These are phyloP conservation scores for Gymnoscopelus braueri DNA, from an alignment of 2,797 vertebrate species.

Conservation along the genomic window DNA sequence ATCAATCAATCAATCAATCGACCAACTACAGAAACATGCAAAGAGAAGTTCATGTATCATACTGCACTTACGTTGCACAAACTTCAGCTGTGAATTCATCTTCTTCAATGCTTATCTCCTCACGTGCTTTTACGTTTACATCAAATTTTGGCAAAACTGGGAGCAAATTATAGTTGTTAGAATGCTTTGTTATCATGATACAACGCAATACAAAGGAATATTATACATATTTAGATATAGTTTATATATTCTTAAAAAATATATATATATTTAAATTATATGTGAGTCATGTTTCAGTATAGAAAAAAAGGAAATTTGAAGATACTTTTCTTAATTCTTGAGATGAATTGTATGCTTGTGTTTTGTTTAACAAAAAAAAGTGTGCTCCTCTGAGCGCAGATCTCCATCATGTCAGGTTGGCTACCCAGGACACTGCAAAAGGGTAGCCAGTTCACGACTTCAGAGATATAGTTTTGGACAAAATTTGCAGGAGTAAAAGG, in stretches of 20 bases:
- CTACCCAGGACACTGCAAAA: too few relatives aligned
- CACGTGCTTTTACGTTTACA: constrained; percentile 16
- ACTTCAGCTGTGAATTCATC: constrained; percentile 43
- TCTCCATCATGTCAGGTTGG: too few relatives aligned
- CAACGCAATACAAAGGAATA: too few relatives aligned
- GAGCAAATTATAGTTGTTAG: constrained; percentile 3
- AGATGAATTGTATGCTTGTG: too few relatives aligned
- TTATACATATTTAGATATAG: too few relatives aligned
- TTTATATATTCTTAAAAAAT: background rate
- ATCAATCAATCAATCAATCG: background rate
- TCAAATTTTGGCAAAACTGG: constrained; percentile 75
- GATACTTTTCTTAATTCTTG: too few relatives aligned
- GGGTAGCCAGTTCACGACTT: too few relatives aligned
- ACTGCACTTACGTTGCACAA: constrained; percentile 68
- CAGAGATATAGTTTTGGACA: too few relatives aligned
- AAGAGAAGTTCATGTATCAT: background rate
- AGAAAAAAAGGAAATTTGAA: background rate
- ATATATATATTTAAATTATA: background rate
- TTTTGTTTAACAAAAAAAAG: too few relatives aligned
- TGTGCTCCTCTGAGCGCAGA: too few relatives aligned
- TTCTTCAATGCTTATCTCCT: constrained; percentile 37
- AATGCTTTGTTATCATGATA: too few relatives aligned
- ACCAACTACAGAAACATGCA: background rate
- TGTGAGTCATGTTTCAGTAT: background rate
- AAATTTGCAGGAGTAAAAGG: too few relatives aligned